Evolutionary conservation across 2,113 vertebrate species (phyloP).

Genomic region (Rafetus swinhoei): DNA sequence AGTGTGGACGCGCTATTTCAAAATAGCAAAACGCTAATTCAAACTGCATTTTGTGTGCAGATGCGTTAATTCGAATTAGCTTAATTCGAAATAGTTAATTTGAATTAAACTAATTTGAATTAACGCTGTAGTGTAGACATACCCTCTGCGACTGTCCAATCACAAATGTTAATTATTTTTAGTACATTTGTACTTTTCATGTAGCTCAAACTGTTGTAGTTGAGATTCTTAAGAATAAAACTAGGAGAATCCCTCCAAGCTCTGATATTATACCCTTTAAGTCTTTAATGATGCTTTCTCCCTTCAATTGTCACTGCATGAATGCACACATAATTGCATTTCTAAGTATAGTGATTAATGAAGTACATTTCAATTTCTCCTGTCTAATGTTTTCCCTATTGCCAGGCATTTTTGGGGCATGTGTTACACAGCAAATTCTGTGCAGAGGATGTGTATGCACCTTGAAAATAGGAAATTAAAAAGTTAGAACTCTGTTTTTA

Average conservation of each 20-base stretch:
- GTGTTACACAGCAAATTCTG: background rate
- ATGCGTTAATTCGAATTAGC: too few relatives aligned
- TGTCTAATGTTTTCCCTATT: background rate
- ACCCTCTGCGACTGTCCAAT: too few relatives aligned
- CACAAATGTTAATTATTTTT: background rate
- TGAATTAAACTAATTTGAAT: too few relatives aligned
- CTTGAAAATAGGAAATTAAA: background rate
- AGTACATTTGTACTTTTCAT: background rate
- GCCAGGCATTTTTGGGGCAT: background rate
- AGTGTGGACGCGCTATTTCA: too few relatives aligned
- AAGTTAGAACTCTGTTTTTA: background rate
- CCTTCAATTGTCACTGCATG: background rate
- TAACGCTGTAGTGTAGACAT: too few relatives aligned
- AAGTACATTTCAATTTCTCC: background rate
- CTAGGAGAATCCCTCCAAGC: background rate
- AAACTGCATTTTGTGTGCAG: too few relatives aligned
- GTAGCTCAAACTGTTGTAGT: rapidly evolving
- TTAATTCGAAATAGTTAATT: too few relatives aligned
- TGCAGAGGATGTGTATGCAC: background rate
- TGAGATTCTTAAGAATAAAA: background rate
- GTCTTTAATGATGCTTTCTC: background rate
- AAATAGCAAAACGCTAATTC: too few relatives aligned
- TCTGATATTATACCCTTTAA: background rate
- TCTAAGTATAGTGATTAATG: background rate
- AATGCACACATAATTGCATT: background rate